Base-by-base conservation (phyloP, 2,888 invertebrate species). In the Synanthedon andrenaeformis region DNA sequence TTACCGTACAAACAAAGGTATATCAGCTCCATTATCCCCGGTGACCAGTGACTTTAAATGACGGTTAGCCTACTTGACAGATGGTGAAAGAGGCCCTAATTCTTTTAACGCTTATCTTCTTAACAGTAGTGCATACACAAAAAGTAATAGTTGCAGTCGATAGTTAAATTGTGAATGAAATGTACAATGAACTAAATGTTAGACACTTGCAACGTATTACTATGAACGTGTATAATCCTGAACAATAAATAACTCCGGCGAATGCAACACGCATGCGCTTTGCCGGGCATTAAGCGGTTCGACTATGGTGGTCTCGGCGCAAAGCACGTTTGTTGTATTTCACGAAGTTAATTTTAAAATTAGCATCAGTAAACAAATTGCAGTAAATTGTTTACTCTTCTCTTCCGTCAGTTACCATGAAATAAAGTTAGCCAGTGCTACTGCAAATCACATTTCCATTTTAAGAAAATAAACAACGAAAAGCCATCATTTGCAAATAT, bases 311-410 rank as follows among this genome's bases (percentile, higher is more conserved):
- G 86, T 86, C 86, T 70, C 62, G 63, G 61, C 59, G 60, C 62
- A 60, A 70, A 63, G 82, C 85, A 85, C 84, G 86, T 85, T 83
- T 83, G 79, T 80, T 76, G 76, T 77, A 82, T 74, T 80, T 77
- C 79, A 77, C 75, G 79, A 82, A 70, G 82, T 82, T 80, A 78
- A 83, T 83, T 85, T 84, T 79, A 84, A 86, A 85, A 86, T 86
- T 82, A 81, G 80, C 82, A 76, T 79, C 69, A 61, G 76, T 73
- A 79, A 79, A 83, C 81, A 77, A 77, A 81, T 78, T 78, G 73
- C 70, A 67, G 74, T 64, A 71, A 77, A 82, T 76, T 71, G 71
- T 75, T 78, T 69, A 64, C 73, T 63, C 64, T 13, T 64, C 62
- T 60, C 63, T 62, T 64, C 69, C 67, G 70, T 45, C 45, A 45